Evolutionary conservation across 2,113 vertebrate species (phyloP).

Genomic region (Chrysemys picta): DNA sequence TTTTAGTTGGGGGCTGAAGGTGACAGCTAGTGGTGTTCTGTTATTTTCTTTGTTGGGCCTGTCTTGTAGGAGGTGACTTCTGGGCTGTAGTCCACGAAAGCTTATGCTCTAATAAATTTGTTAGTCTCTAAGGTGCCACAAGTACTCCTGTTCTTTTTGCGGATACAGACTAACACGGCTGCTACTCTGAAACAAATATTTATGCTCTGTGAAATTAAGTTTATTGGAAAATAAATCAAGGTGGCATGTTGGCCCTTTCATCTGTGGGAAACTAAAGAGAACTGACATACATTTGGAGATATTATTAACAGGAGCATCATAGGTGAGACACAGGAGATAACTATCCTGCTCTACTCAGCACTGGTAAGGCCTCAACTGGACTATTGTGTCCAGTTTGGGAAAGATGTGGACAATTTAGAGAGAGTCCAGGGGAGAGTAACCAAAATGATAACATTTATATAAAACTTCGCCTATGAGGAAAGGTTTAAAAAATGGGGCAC

Average conservation of each 20-base stretch:
- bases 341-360: not conserved
- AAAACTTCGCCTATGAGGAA: not conserved
- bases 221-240: fast-evolving
- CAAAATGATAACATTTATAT: not conserved
- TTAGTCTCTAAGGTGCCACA: no score
- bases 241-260: not conserved
- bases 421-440: not conserved
- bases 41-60: no score
- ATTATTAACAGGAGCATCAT: not conserved
- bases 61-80: no score
- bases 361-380: not conserved
- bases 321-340: not conserved
- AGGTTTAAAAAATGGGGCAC: not conserved
- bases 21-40: no score
- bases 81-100: no score
- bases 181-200: not conserved
- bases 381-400: not conserved
- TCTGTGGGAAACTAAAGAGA: not conserved
- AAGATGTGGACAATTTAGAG: not conserved
- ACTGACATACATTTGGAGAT: not conserved
- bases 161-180: no score
- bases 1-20: no score
- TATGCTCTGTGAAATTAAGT: fast-evolving
- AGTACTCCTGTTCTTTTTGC: no score
- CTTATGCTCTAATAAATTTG: no score